phyloP scores from a whole-genome alignment of 2,113 vertebrate species.

The Ceyx margarethae region DNA sequence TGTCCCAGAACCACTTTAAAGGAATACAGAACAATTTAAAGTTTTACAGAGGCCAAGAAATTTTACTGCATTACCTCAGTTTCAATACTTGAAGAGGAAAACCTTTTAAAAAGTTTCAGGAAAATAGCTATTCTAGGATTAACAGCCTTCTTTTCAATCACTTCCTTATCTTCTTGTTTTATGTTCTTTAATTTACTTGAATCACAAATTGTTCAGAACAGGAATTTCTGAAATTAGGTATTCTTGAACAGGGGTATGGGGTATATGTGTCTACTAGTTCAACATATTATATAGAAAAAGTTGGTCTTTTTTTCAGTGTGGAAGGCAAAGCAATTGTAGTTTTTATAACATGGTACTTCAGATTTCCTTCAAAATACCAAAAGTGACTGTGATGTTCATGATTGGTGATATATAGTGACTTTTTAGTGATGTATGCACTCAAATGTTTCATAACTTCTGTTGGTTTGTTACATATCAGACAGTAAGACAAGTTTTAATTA shows the following conservation, averaged over 20 bases:
- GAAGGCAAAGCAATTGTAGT: not conserved
- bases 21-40: not conserved
- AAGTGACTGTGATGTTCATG: not conserved
- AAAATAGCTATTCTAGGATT: not conserved
- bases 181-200: not conserved
- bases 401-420: not conserved
- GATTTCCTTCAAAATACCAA: not conserved
- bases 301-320: not conserved
- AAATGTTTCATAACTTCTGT: conserved; percentile 24
- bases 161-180: not conserved
- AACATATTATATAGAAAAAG: not conserved
- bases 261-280: not conserved
- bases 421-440: not conserved
- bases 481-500: conserved; percentile 54
- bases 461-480: conserved; percentile 15
- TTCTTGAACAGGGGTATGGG: not conserved
- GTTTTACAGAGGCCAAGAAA: not conserved
- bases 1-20: not conserved
- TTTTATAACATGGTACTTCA: not conserved
- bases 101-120: not conserved
- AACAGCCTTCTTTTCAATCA: not conserved
- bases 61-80: not conserved
- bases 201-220: not conserved
- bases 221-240: not conserved
- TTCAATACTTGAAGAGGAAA: not conserved